Percentiles rank a stretch among this genome's conserved stretches.
These are phyloP conservation scores for Zapus hudsonius DNA, from an alignment of 2,113 vertebrate genomes.

Conservation along the genomic window DNA sequence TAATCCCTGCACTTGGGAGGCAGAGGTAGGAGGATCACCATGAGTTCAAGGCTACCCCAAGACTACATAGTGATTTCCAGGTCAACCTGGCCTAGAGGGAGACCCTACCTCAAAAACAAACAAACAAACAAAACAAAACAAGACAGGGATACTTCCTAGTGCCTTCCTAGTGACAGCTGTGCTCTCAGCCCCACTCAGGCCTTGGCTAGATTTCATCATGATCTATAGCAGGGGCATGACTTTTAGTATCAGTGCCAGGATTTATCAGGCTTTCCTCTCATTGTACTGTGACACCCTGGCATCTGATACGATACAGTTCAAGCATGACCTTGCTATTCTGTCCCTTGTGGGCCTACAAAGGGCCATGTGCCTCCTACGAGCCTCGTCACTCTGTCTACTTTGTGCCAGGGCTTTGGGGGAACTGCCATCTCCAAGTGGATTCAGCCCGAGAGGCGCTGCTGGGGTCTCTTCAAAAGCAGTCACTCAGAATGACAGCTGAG, in stretches of 20 bases:
- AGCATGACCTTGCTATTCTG: not conserved
- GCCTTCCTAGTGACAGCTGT: not conserved
- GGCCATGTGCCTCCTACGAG: not conserved
- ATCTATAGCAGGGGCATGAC: not conserved
- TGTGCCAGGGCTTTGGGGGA: not conserved
- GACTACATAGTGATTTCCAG: too few relatives aligned
- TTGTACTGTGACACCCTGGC: not conserved
- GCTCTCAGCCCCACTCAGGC: not conserved
- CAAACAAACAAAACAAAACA: not conserved
- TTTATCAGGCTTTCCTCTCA: not conserved
- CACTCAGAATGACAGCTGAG: not conserved
- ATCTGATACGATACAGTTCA: not conserved
- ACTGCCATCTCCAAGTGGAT: not conserved
- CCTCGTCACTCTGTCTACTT: not conserved
- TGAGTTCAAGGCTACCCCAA: too few relatives aligned
- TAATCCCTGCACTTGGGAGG: too few relatives aligned
- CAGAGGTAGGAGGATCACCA: too few relatives aligned
- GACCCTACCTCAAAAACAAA: too few relatives aligned
- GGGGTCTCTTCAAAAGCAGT: not conserved
- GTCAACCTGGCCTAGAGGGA: too few relatives aligned
- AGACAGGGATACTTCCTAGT: not conserved
- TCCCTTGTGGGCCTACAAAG: not conserved
- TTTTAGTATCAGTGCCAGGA: not conserved
- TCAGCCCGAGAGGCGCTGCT: conserved; percentile 11
- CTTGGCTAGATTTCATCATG: not conserved